Base-by-base conservation (phyloP, 2,797 vertebrate species). In the Schizopygopsis malacanthus region DNA sequence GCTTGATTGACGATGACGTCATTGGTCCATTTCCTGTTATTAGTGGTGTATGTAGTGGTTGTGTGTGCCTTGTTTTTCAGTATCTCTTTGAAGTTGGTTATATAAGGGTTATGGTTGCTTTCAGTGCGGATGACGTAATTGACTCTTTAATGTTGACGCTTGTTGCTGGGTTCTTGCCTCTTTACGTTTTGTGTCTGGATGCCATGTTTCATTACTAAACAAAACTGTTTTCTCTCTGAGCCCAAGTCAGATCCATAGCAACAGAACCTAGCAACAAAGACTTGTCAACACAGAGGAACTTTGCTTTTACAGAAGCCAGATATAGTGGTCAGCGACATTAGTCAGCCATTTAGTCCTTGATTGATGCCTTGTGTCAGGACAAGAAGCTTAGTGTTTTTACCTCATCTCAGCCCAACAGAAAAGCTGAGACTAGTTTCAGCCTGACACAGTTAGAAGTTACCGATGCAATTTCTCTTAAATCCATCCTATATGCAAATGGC, bases 221-320 rank as follows among this genome's bases (percentile, higher is more conserved):
- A 33, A 33, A 33, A 39, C 16, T 69, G n/a, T 39, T 84, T 65
- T 70, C 43, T 75, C 12, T 52, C 71, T 9, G 45, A 65, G 41
- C 18, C 12, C 45, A 79, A 11, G 54, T 80, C 83, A 76, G 75
- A 93, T 91, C 91, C 93, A 87, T 94, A 92, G 92, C 94, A 94
- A 95, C 92, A 87, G 15, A 39, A 73, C 81, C 69, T 43, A 54
- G 28, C 45, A 59, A 82, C 41, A 45, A 63, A 79, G 89, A 87
- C 92, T 86, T 92, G 91, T 93, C 89, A 94, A 94, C 93, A 28
- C 47, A 88, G 52, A 79, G 82, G 89, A 87, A 84, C 16, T 61
- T 18, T 61, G 20, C 28, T 4, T 67, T 76, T 76, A 20, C 39
- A 77, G 11, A 52, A 63, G 52, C 33, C 56, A 25, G 56, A 45